Base-by-base conservation (phyloP, 2,113 vertebrate species). In the Chaenocephalus aceratus region DNA sequence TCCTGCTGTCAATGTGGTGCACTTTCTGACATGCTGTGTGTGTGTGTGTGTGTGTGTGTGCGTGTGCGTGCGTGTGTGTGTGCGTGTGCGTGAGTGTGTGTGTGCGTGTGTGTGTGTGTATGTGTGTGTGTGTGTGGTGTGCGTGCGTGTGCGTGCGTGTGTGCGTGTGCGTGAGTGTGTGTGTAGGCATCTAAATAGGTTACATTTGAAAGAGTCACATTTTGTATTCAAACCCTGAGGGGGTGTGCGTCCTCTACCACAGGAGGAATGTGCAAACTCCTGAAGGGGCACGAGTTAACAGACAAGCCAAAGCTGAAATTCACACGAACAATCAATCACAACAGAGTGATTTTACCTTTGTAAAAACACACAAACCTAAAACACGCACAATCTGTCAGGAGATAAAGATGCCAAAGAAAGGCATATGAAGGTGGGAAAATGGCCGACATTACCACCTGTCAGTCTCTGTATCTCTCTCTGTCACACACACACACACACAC, bases 361-460 rank as follows among this genome's bases (percentile, higher is more conserved):
- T 11, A 6, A 52, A 72, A 52, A 72, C 52, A 70, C 66, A 66
- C 49, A 0, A 48, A n/a, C 52, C 61, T 41, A 21, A 46, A 46
- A 66, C 41, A 54, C 41, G 9, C 41, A 57, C 21, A 72, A 59
- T 44, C 46, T 70, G 72, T 61, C 68, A 34, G 6, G 51, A 53
- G 83, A 34, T 23, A 60, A 44, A 66, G 11, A 21, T 0, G 48
- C 61, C 67, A 16, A 8, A 53, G 36, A 64, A 41, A 69, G 54
- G 66, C 49, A 60, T 69, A 60, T 16, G 14, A 54, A 79, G 75
- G 82, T 76, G 59, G 74, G 72, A 78, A 86, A 82, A 78, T 79
- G 80, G 71, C 9, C 18, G 49, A 15, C 57, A 58, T 85, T 34
- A 73, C 59, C 77, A 59, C 54, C 71, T 82, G 72, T 84, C 70